phyloP scores from a whole-genome alignment of 2,113 vertebrate species.

The Oophaga pumilio region DNA sequence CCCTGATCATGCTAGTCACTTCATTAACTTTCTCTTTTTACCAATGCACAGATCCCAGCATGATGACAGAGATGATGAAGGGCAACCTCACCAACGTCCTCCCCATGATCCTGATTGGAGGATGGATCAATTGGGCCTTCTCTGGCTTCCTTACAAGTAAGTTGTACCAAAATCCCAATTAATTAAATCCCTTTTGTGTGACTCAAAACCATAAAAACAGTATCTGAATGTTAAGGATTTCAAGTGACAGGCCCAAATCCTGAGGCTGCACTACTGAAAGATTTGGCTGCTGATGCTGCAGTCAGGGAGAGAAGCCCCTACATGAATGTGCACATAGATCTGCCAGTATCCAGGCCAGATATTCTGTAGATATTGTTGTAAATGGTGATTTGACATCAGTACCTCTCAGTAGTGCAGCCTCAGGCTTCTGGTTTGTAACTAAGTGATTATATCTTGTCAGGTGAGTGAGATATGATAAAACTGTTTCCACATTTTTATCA shows the following conservation, averaged over 20 bases:
- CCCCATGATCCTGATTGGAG: constrained; percentile 84
- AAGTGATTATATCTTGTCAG: background rate
- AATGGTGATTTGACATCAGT: background rate
- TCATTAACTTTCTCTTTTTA: background rate
- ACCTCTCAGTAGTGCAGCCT: background rate
- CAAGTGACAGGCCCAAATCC: background rate
- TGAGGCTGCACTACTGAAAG: background rate
- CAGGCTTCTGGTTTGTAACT: background rate
- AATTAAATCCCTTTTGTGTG: too few species aligned
- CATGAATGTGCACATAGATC: too few species aligned
- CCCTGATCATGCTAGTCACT: background rate
- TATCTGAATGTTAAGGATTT: background rate
- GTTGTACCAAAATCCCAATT: constrained; percentile 44
- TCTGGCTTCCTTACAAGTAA: constrained; percentile 84
- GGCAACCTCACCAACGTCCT: constrained; percentile 82
- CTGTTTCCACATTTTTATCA: background rate
- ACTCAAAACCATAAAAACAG: background rate
- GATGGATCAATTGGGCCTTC: constrained; percentile 88
- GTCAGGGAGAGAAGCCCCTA: background rate
- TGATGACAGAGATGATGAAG: constrained; percentile 86
- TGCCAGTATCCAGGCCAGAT: background rate
- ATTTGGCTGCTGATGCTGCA: background rate
- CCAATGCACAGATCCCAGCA: constrained; percentile 73
- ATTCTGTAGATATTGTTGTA: too few species aligned
- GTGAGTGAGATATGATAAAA: background rate